Evolutionary conservation across 2,113 vertebrate genomes (phyloP), one percentile per base, ranked within the genome.

Genomic region (Tor tambroides): DNA sequence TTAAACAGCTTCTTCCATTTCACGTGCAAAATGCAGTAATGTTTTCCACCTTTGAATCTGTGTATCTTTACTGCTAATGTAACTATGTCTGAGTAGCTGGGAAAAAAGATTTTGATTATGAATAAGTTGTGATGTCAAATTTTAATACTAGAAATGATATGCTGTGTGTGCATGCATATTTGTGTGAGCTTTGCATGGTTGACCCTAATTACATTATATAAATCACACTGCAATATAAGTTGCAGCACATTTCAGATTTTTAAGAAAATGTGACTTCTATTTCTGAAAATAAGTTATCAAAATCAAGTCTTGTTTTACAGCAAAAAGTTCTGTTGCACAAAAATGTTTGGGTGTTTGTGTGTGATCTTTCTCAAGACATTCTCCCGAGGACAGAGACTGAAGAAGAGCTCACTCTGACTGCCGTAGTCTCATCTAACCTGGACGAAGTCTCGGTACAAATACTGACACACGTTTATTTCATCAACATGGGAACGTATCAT

Each of bases 401-500:
- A 81, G 95, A 96, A 86, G 95, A 96, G 82, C 71, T 98, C 83
- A 93, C 71, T 23, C 87, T 99, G 67, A 94, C 90, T 28, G 94
- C 92, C 5, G 14, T 87, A 2, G 96, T 98, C 87, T 96, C 95
- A 2, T 74, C 95, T 2, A 89, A 87, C 87, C 92, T 97, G 91
- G 97, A 99, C 91, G 91, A 90, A 21, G 92, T 95, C 67, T 97
- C 97, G 93, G 98, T 99, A 96, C 21, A 49, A 56, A 93, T 93
- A 74, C 85, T 65, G 23, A 11, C 38, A 84, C 63, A 72, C 28
- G 75, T 30, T 82, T 14, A 17, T 28, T 51, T 74, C 35, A 75
- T 75, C 21, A 38, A 72, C 7, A 1, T 72, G 67, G 21, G 35
- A 41, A 41, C 35, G n/a, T 41, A 14, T 15, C 5, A 32, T 32